Evolutionary conservation across 2,888 invertebrate genomes (phyloP).

Genomic region (Hetaerina titia): DNA sequence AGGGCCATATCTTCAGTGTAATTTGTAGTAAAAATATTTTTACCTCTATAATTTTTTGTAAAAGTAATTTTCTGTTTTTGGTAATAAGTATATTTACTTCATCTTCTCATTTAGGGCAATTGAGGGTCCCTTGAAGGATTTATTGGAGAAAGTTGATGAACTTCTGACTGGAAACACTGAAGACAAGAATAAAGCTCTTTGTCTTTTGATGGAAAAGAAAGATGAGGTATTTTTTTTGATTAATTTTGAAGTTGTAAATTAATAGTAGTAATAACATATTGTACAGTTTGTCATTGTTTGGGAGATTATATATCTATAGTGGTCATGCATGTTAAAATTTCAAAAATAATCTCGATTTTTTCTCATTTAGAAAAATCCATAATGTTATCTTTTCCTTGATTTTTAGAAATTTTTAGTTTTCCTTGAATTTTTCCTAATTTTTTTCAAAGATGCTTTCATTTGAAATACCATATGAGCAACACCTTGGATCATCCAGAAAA

Average conservation of each 20-base stretch:
- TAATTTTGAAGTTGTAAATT: neutral
- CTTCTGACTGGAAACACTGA: slow-evolving; percentile 75
- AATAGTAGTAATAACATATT: neutral
- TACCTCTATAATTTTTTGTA: too few species aligned
- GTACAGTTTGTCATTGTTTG: neutral
- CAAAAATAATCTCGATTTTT: neutral
- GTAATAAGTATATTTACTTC: too few species aligned
- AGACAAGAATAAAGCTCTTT: slow-evolving; percentile 75
- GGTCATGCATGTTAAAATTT: neutral
- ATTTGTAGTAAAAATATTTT: too few species aligned
- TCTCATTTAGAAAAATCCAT: neutral
- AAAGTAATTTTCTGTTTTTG: too few species aligned
- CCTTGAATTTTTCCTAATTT: too few species aligned
- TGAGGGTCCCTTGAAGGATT: slow-evolving; percentile 68
- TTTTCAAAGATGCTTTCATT: too few species aligned
- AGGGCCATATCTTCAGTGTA: too few species aligned
- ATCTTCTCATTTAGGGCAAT: neutral
- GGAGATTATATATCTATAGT: neutral
- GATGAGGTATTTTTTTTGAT: slow-evolving; percentile 72
- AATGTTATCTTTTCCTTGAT: neutral
- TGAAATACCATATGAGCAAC: too few species aligned
- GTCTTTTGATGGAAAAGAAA: slow-evolving; percentile 74
- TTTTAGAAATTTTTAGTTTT: neutral
- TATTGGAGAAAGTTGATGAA: slow-evolving; percentile 74
- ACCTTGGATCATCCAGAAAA: too few species aligned